phyloP scores from a whole-genome alignment of 2,888 invertebrate genomes.

The Apamea epomidion region DNA sequence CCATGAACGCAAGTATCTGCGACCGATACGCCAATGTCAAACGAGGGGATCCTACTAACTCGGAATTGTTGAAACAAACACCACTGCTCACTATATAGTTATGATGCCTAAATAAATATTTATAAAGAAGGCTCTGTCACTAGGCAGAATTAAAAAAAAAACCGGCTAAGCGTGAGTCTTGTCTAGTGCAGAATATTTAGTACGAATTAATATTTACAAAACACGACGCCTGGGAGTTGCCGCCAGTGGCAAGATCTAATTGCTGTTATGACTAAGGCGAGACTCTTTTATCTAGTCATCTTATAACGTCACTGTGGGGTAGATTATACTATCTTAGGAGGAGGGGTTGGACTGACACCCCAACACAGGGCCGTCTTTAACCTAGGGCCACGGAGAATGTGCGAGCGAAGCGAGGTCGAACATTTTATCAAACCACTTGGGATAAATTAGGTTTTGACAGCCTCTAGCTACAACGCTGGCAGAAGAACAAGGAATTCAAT shows the following conservation, averaged over 20 bases:
- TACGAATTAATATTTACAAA: slow-evolving; percentile 29
- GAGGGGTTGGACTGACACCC: slow-evolving; percentile 11
- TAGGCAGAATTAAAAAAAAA: slow-evolving; percentile 27
- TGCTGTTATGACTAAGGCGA: slow-evolving; percentile 10
- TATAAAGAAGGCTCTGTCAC: slow-evolving; percentile 32
- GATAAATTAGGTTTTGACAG: background rate
- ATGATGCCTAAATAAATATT: slow-evolving; percentile 41
- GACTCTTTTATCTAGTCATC: slow-evolving; percentile 24
- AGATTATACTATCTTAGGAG: slow-evolving; percentile 8
- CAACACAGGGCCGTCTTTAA: background rate
- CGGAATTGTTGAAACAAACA: slow-evolving; percentile 39
- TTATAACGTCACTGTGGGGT: slow-evolving; percentile 34
- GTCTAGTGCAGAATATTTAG: slow-evolving; percentile 35
- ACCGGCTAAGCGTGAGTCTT: slow-evolving; percentile 29
- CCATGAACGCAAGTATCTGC: slow-evolving; percentile 1
- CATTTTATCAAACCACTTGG: too few relatives aligned
- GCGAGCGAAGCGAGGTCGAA: background rate
- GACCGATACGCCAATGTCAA: slow-evolving; percentile 47
- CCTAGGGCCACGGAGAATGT: background rate
- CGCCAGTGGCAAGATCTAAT: slow-evolving; percentile 13
- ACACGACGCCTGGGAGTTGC: background rate
- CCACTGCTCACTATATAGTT: slow-evolving; percentile 49
- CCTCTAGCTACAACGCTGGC: background rate
- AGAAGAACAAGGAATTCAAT: background rate
- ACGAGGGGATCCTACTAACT: slow-evolving; percentile 45